Evolutionary conservation across 2,888 invertebrate species (phyloP).

Genomic region (Amiota communis): DNA sequence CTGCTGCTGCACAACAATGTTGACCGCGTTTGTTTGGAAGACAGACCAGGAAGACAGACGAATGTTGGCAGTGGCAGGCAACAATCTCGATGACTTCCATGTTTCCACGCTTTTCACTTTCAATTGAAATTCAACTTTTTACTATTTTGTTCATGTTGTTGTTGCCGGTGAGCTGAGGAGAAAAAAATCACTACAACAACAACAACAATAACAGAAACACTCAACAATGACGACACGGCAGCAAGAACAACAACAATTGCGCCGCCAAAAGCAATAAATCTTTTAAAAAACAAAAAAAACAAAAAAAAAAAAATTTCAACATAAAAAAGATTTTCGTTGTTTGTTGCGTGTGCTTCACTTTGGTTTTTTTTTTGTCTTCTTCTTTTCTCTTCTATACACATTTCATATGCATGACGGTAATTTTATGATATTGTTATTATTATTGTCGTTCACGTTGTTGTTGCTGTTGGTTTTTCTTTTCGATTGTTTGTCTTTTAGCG

Average conservation of each 20-base stretch:
- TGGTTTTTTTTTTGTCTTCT: slow-evolving; percentile 30
- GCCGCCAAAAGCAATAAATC: slow-evolving; percentile 66
- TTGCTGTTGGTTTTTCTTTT: slow-evolving; percentile 16
- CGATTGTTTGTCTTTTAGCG: slow-evolving; percentile 19
- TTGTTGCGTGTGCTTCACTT: slow-evolving; percentile 57
- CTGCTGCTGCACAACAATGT: slow-evolving; percentile 29
- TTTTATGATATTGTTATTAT: slow-evolving; percentile 61
- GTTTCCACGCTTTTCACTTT: slow-evolving; percentile 71
- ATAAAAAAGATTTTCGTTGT: slow-evolving; percentile 42
- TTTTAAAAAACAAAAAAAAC: slow-evolving; percentile 43
- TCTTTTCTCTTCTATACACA: slow-evolving; percentile 44
- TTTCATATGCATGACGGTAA: slow-evolving; percentile 66
- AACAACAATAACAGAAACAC: not conserved
- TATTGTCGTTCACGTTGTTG: slow-evolving; percentile 21
- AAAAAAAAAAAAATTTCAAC: slow-evolving; percentile 18
- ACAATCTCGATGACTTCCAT: slow-evolving; percentile 64
- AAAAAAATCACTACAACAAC: slow-evolving; percentile 15
- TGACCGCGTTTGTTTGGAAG: not conserved
- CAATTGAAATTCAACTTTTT: slow-evolving; percentile 65
- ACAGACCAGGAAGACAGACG: not conserved
- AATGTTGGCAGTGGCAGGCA: slow-evolving; percentile 38
- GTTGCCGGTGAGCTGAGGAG: not conserved
- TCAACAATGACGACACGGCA: slow-evolving; percentile 29
- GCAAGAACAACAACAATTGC: slow-evolving; percentile 54
- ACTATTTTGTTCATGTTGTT: slow-evolving; percentile 48